Base-by-base conservation (phyloP, 2,113 vertebrate genomes). In the Macquaria australasica region DNA sequence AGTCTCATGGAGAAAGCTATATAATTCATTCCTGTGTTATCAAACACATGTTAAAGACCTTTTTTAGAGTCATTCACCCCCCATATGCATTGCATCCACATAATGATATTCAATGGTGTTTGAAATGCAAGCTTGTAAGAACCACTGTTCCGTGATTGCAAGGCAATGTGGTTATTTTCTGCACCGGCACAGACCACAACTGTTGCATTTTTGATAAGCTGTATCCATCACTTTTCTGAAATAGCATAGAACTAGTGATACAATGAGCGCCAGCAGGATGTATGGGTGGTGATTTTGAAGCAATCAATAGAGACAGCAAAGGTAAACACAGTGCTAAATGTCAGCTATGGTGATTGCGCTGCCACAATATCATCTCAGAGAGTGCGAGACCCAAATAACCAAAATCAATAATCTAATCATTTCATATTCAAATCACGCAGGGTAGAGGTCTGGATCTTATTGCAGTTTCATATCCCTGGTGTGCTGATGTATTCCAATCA, bases 361-460 rank as follows among this genome's bases (percentile, higher is more conserved):
- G 74, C 88, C 80, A 91, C 92, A 91, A 86, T 91, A 93, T 91
- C 85, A 76, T 88, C 91, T 80, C 81, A 8, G 85, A 87, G 85
- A 87, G 88, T 84, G 68, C 73, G 76, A 82, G 91, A 92, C 85
- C 90, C 88, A 92, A 94, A 95, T 92, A 92, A 92, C 91, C 89
- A 60, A 92, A 94, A 95, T 95, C 94, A 93, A 95, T 95, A 92
- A 92, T 85, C 90, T 87, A 93, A 95, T 95, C 91, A 95, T 95
- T 95, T 94, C 88, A 92, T 92, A 95, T 95, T 94, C 94, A 93
- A 94, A 94, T 95, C 94, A 94, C 79, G 76, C 79, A 55, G 68
- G 23, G 73, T 34, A 73, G 85, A 89, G 86, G 90, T 91, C 87
- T 85, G 89, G 94, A 91, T 94, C 93, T 88, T 93, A 93, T 94